Evolutionary conservation across 1,140 invertebrate species (phyloP), one percentile per base, ranked within the genome.

Genomic region (Saccostrea echinata): DNA sequence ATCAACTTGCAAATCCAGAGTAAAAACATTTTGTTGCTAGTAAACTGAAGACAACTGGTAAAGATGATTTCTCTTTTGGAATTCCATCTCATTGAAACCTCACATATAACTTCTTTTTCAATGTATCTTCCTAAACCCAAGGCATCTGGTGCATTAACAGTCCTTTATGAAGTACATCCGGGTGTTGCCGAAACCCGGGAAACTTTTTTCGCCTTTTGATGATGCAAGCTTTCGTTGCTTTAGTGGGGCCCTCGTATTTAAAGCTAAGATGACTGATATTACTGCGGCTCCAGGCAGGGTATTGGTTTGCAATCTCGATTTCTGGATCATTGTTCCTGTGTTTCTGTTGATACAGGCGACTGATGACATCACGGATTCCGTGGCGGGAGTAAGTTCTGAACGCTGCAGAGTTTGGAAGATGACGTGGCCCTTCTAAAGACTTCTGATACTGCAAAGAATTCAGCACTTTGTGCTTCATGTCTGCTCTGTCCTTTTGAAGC

Each of bases 381-480:
- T 87, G 83, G 12, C 86, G 68, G 8, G 84, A 85, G 30, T 85
- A 87, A 13, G 61, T 61, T 57, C 84, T 30, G 16, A 89, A 57
- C 11, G 88, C 88, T 9, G 88, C 86, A 3, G 86, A 84, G 35
- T 84, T 82, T 35, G 88, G 86, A 1, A 89, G 53, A 0, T 85
- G n/a, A 85, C 24, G 84, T 57, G 18, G n/a, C 61, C 30, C 30
- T 6, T 9, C 84, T 30, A 76, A 27, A 76, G 68, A 43, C 16
- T 30, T 55, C 21, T 16, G 24, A 27, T 85, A 84, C 52, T 87
- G 52, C 1, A 53, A 24, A 51, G 84, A 30, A 84, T 85, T 84
- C n/a, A 89, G 51, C 24, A 89, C 84, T 35, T 85, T 57, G 55
- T 86, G 87, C 21, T 84, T 80, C 30, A 89, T 71, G 27, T 82